Base-by-base conservation (phyloP, 2,797 vertebrate genomes). In the Tragopan temminckii region DNA sequence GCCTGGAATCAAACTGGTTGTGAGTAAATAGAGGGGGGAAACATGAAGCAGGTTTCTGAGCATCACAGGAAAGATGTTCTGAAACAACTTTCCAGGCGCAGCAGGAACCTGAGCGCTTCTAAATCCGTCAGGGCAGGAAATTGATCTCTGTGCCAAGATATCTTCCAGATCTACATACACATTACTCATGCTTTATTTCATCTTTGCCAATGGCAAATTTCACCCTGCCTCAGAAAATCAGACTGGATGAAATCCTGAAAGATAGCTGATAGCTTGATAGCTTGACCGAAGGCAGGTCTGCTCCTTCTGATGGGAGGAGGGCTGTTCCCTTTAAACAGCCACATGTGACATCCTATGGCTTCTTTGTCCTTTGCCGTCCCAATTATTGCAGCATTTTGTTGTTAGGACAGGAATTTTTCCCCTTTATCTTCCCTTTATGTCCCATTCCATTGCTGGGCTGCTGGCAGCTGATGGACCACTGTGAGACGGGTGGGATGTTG, bases 11-110 rank as follows among this genome's bases (percentile, higher is more conserved):
- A 96, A 91, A 79, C 91, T 93, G 77, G 43, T 90, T 94, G 93
- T 95, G 93, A 96, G 91, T 96, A 95, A 96, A 95, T 7, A 90
- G 91, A 64, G 42, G 83, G 48, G 94, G 93, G 88, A 94, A 95
- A 71, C 88, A 33, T 36, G 88, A 80, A 78, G 72, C 52, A 88
- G 93, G 31, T 70, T 81, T 95, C 80, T 94, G 94, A 86, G 94
- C 93, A 96, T 96, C 95, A 91, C 93, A 96, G 96, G 93, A 95
- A 96, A 96, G 96, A 96, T 96, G 94, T 93, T 88, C 96, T 95
- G 94, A 81, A 76, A 38, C 96, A 95, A 91, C 91, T 94, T 96
- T 79, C 94, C 93, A 96, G 93, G n/a, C 85, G 0, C 93, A 88
- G 93, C 91, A 95, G 96, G 93, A 93, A 86, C 94, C 91, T 88